Conservation (phyloP, 1,140 invertebrate species). For the Conus betulinus region DNA sequence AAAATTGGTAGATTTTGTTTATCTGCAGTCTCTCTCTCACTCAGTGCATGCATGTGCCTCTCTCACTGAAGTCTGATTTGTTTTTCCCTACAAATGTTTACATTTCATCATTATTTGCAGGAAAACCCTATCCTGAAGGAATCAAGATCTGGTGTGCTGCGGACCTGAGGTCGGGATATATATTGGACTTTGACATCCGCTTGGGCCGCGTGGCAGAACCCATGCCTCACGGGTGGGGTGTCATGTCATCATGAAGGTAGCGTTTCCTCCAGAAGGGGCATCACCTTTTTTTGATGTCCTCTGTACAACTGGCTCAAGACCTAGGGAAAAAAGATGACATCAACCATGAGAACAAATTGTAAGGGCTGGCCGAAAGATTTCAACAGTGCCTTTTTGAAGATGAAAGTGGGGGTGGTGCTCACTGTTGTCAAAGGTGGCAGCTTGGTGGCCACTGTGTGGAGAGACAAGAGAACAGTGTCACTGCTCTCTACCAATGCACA, state of each 20-base stretch:
- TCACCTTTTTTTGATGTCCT: conserved; percentile 36
- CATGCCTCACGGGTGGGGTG: neutral
- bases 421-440: conserved; percentile 18
- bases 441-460: conserved; percentile 28
- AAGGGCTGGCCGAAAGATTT: conserved; percentile 28
- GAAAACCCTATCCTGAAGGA: neutral
- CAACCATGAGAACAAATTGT: conserved; percentile 1
- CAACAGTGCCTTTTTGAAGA: neutral
- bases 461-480: conserved; percentile 32
- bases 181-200: neutral
- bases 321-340: conserved; percentile 16
- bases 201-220: neutral
- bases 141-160: conserved; percentile 18
- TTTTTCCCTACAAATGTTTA: neutral
- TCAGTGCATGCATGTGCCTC: no score
- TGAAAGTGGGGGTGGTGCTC: neutral
- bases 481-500: conserved; percentile 36
- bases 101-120: neutral
- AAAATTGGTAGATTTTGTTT: no score
- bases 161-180: neutral
- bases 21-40: no score
- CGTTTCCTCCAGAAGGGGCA: conserved; percentile 15
- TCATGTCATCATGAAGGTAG: conserved; percentile 15
- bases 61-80: no score
- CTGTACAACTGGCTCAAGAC: conserved; percentile 27